Base-by-base conservation (phyloP, 35 echinoderm and acorn worm genomes). In the Amphiura filiformis region DNA sequence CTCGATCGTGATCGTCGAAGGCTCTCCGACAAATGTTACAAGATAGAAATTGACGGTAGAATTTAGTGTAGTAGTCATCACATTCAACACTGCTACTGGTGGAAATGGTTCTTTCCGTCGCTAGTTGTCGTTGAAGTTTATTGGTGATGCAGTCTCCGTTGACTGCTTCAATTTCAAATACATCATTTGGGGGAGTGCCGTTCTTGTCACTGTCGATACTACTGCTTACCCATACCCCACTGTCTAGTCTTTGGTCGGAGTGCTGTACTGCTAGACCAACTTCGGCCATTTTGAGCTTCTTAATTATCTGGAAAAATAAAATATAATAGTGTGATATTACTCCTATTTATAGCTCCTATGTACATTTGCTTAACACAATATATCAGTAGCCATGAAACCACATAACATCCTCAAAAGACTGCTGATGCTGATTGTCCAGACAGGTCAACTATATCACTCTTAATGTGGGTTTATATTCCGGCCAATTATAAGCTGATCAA, bases 1-100 rank as follows among this genome's bases (percentile, higher is more conserved):
- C 32, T 36, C 83, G 64, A 38, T 56, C 64, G 15, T 85, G 83
- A 36, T 85, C 83, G 36, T 85, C 56, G 33, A 44, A 85, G 7
- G 35, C 28, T 23, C 39, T 56, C 12, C 52, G 44, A 36, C 83
- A 85, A 9, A 37, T 56, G 18, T 36, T 56, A 30, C 83, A 85
- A 30, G 83, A 31, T 9, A 85, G 34, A 37, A 64, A 85, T 56
- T 85, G 56, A 32, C 64, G 83, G 31, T 61, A 37, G 56, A 85
- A 85, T 31, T 85, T 64, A 56, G 35, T 4, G 47, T 34, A 37
- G 56, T 61, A 17, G 34, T 85, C n/a, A 70, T 65, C 26, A 34
- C 83, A 65, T 70, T 85, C 83, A 36, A 32, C 56, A 70, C 64
- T 56, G 38, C 42, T 57, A 61, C 31, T 85, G 4, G 15, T 4